Evolutionary conservation across 2,888 invertebrate species (phyloP).

Genomic region (Heliconius charithonia): DNA sequence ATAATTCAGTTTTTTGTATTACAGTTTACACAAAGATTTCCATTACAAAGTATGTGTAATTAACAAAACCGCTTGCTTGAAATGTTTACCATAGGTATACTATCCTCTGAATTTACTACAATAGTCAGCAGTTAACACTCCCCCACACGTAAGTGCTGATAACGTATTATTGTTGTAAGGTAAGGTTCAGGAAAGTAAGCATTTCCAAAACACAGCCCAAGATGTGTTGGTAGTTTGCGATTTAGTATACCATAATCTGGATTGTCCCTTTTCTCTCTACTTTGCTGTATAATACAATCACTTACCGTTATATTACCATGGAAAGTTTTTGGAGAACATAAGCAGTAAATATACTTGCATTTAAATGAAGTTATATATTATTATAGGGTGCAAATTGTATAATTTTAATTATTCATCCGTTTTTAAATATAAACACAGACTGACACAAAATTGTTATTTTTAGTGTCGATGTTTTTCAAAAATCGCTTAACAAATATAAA

Average conservation of each 20-base stretch:
- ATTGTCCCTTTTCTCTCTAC: constrained; percentile 17
- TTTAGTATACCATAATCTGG: constrained; percentile 17
- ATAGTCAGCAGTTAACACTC: constrained; percentile 15
- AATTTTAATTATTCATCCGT: neutral
- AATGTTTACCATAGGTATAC: constrained; percentile 4
- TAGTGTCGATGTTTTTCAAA: neutral
- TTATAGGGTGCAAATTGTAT: neutral
- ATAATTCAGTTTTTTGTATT: too few species aligned
- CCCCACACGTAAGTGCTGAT: constrained; percentile 5
- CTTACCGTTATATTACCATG: neutral
- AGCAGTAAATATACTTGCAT: neutral
- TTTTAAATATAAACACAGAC: neutral
- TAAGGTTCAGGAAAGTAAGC: constrained; percentile 9
- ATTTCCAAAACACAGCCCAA: constrained; percentile 14
- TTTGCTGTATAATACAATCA: neutral
- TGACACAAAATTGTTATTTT: neutral
- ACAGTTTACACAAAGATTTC: too few species aligned
- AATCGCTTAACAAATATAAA: neutral
- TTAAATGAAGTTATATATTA: neutral
- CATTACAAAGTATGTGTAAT: neutral
- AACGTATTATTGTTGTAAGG: constrained; percentile 20
- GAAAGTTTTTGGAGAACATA: neutral
- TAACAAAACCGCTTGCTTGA: neutral
- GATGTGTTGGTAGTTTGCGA: constrained; percentile 21
- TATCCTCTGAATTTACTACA: constrained; percentile 1